These are phyloP conservation scores for Hyperoodon ampullatus DNA, from an alignment of 2,113 vertebrate genomes.

Conservation along the genomic window DNA sequence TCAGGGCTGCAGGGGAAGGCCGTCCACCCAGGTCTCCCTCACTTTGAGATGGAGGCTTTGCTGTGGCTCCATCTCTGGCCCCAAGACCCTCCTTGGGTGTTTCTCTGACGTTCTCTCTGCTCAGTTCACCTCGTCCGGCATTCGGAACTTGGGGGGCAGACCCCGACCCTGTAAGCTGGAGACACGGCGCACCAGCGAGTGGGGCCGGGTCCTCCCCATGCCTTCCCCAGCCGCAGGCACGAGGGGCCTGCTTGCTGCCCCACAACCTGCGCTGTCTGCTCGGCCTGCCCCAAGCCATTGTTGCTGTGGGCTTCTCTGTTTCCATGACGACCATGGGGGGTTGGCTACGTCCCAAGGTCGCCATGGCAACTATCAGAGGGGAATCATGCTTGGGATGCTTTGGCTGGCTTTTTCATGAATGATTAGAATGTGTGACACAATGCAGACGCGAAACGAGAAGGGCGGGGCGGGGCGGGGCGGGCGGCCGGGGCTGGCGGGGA, in stretches of 20 bases:
- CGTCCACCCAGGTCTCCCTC: neutral
- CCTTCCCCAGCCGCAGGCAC: slow-evolving; percentile 1
- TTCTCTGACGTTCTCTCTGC: neutral
- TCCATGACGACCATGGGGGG: slow-evolving; percentile 86
- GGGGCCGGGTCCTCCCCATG: neutral
- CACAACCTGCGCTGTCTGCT: slow-evolving; percentile 78
- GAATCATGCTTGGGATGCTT: slow-evolving; percentile 89
- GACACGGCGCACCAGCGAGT: neutral
- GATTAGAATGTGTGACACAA: slow-evolving; percentile 89
- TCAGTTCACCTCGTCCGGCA: neutral
- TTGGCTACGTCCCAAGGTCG: slow-evolving; percentile 89
- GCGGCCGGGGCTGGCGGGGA: slow-evolving; percentile 25
- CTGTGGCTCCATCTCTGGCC: neutral
- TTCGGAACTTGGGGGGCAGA: neutral
- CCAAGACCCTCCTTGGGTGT: accelerated
- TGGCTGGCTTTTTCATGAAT: slow-evolving; percentile 89
- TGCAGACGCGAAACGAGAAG: slow-evolving; percentile 82
- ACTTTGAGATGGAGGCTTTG: neutral
- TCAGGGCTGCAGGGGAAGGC: accelerated
- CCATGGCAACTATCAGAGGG: slow-evolving; percentile 90
- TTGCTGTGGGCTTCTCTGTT: slow-evolving; percentile 88
- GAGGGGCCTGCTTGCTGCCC: slow-evolving; percentile 82
- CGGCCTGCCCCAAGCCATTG: slow-evolving; percentile 83
- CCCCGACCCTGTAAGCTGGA: slow-evolving; percentile 21
- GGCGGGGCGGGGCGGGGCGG: slow-evolving; percentile 76